phyloP scores from a whole-genome alignment of 2,888 invertebrate species.

The Parnassius smintheus region DNA sequence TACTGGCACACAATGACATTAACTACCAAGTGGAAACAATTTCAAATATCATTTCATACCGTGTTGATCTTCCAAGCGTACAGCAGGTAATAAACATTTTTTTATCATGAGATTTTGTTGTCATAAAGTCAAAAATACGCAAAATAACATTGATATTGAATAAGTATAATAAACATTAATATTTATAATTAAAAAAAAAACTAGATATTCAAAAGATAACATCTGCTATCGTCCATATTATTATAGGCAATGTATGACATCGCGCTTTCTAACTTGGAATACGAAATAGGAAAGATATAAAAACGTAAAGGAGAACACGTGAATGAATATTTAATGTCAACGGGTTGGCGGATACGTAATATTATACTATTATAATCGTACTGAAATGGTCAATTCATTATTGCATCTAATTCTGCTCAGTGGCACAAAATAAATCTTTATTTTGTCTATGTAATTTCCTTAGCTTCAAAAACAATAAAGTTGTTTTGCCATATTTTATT shows the following conservation, averaged over 20 bases:
- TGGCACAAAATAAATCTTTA: background rate
- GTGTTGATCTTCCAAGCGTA: too few species aligned
- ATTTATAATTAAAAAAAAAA: constrained; percentile 4
- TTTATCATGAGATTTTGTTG: too few species aligned
- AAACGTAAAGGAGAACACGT: constrained; percentile 47
- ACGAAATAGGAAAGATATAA: constrained; percentile 46
- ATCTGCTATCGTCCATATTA: constrained; percentile 31
- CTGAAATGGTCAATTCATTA: constrained; percentile 28
- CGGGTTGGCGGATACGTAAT: constrained; percentile 36
- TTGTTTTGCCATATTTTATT: background rate
- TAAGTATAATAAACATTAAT: background rate
- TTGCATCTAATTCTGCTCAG: background rate
- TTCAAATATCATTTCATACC: too few species aligned
- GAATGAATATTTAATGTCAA: constrained; percentile 52
- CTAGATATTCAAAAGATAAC: constrained; percentile 26
- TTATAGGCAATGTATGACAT: constrained; percentile 43
- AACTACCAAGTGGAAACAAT: too few species aligned
- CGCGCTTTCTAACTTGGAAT: constrained; percentile 41
- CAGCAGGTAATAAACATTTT: too few species aligned
- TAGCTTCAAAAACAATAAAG: background rate
- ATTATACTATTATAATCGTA: background rate
- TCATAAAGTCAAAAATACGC: too few species aligned
- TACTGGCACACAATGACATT: too few species aligned
- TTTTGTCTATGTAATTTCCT: background rate
- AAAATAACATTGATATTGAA: too few species aligned